Conservation (phyloP, 1,140 invertebrate genomes). For the Sesamia nonagrioides region DNA sequence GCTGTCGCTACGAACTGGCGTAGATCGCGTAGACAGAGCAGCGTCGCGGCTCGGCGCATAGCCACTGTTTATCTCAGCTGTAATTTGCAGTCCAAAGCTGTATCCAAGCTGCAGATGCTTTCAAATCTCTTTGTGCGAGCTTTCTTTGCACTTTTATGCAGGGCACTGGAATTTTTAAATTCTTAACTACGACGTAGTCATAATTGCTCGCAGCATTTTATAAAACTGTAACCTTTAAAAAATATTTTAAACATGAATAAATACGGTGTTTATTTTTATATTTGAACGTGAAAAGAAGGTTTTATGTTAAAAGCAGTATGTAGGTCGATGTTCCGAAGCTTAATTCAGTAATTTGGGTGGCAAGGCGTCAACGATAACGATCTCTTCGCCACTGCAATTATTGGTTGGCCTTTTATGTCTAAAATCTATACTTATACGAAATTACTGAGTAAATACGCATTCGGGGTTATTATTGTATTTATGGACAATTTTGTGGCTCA, state of each 20-base stretch:
- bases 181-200: conserved; percentile 51
- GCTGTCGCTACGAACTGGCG: conserved; percentile 75
- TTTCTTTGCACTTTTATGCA: conserved; percentile 78
- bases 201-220: conserved; percentile 41
- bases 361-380: conserved; percentile 75
- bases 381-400: conserved; percentile 77
- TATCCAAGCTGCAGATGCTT: conserved; percentile 81
- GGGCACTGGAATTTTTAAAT: conserved; percentile 71
- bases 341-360: conserved; percentile 75
- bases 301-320: not conserved
- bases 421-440: conserved; percentile 75
- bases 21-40: conserved; percentile 52
- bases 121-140: conserved; percentile 79
- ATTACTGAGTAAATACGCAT: conserved; percentile 64
- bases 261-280: conserved; percentile 12
- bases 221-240: conserved; percentile 32
- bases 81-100: conserved; percentile 82
- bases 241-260: conserved; percentile 10
- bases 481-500: conserved; percentile 18
- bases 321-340: conserved; percentile 28
- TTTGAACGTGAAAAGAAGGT: not conserved
- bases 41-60: conserved; percentile 64
- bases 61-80: conserved; percentile 78
- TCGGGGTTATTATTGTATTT: conserved; percentile 17
- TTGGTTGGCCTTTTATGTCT: conserved; percentile 70